Evolutionary conservation across 2,888 invertebrate species (phyloP), one percentile per base, ranked within the genome.

Genomic region (Mesorhabditis belari): DNA sequence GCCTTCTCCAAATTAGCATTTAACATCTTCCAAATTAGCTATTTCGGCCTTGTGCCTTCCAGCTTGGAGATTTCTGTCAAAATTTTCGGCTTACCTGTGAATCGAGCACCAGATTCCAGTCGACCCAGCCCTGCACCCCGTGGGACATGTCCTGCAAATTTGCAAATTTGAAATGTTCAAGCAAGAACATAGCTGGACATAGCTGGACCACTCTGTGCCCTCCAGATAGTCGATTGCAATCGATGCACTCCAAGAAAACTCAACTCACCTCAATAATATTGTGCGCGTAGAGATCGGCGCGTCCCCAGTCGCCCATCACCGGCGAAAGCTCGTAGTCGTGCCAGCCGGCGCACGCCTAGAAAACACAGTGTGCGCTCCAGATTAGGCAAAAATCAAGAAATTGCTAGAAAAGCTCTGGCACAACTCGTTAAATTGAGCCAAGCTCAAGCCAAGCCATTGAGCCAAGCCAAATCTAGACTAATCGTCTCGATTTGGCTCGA

Each of bases 21-120:
- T n/a, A n/a, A n/a, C n/a, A n/a, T n/a, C n/a, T n/a, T n/a, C n/a
- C n/a, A n/a, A n/a, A n/a, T n/a, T n/a, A n/a, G n/a, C n/a, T n/a
- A n/a, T n/a, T n/a, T n/a, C n/a, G n/a, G n/a, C n/a, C n/a, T n/a
- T n/a, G n/a, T n/a, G n/a, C n/a, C n/a, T n/a, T n/a, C n/a, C n/a
- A n/a, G n/a, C n/a, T n/a, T n/a, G n/a, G n/a, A n/a, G n/a, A n/a
- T n/a, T n/a, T n/a, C n/a, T n/a, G n/a, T n/a, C n/a, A n/a, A n/a
- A n/a, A n/a, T n/a, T n/a, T n/a, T n/a, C n/a, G n/a, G n/a, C n/a
- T n/a, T n/a, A n/a, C n/a, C n/a, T n/a, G n/a, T 9, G 85, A 81
- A 77, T 90, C 85, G 25, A 92, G 81, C 19, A 87, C 88, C 57
- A 91, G 83, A 81, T 92, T 92, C 91, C 91, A 92, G 81, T 92